phyloP scores from a whole-genome alignment of 2,888 invertebrate genomes.

The Diloba caeruleocephala region DNA sequence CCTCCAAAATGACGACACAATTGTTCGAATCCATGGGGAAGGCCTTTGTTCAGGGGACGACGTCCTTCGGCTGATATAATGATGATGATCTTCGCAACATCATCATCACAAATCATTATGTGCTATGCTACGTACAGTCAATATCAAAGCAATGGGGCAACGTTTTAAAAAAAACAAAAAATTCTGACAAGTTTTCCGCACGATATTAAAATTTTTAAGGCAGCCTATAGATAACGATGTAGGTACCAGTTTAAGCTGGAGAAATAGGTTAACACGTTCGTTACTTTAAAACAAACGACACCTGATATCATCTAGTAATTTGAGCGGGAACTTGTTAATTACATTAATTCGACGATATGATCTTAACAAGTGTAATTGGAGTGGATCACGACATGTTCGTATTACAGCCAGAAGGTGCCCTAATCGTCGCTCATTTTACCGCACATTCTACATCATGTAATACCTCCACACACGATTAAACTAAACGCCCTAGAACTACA shows the following conservation, averaged over 20 bases:
- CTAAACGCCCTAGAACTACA: conserved; percentile 43
- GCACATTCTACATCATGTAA: conserved; percentile 41
- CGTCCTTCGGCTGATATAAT: too few species aligned
- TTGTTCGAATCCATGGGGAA: too few species aligned
- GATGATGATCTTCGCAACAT: too few species aligned
- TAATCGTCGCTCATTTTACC: conserved; percentile 50
- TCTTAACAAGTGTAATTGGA: conserved; percentile 70
- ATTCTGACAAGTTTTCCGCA: too few species aligned
- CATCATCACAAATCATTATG: too few species aligned
- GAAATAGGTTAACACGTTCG: conserved; percentile 37
- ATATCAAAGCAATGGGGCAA: too few species aligned
- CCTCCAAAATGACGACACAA: too few species aligned
- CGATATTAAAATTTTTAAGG: too few species aligned
- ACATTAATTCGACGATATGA: conserved; percentile 74
- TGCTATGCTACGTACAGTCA: too few species aligned
- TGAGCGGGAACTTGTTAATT: conserved; percentile 72
- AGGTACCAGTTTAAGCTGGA: background rate
- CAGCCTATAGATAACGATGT: too few species aligned
- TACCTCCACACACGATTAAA: conserved; percentile 44
- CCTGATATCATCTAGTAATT: conserved; percentile 68
- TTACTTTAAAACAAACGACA: conserved; percentile 69
- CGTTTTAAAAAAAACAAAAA: too few species aligned
- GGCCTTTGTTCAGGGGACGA: too few species aligned
- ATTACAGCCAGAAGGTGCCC: conserved; percentile 54
- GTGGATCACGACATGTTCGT: conserved; percentile 65